Evolutionary conservation across 2,888 invertebrate genomes (phyloP).

Genomic region (Caenorhabditis sp.): DNA sequence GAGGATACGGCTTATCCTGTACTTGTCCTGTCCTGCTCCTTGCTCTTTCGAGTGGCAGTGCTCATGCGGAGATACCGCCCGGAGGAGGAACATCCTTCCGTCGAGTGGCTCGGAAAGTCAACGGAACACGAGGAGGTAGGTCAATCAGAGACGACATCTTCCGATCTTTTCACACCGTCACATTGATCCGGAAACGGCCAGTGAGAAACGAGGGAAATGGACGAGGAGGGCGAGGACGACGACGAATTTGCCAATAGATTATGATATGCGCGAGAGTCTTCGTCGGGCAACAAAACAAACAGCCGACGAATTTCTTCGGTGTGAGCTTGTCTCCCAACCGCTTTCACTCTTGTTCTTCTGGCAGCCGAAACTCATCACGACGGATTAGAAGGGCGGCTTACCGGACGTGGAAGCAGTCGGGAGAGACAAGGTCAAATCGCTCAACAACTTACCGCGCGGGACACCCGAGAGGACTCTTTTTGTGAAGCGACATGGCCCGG

Average conservation of each 20-base stretch:
- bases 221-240: constrained; percentile 5
- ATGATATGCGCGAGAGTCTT: constrained; percentile 41
- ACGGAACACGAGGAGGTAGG: constrained; percentile 14
- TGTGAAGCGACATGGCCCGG: constrained; percentile 16
- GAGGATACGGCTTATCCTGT: constrained; percentile 19
- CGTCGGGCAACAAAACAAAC: constrained; percentile 42
- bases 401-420: constrained; percentile 30
- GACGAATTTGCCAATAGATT: constrained; percentile 50
- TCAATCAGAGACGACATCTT: neutral
- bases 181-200: constrained; percentile 16
- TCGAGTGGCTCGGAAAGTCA: constrained; percentile 20
- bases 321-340: constrained; percentile 18
- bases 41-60: constrained; percentile 44
- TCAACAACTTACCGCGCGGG: constrained; percentile 29
- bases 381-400: constrained; percentile 44
- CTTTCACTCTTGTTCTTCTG: constrained; percentile 35
- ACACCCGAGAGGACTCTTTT: constrained; percentile 34
- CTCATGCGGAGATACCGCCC: constrained; percentile 26
- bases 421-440: constrained; percentile 45
- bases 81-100: neutral
- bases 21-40: constrained; percentile 44
- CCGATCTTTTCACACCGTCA: neutral
- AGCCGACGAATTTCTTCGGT: constrained; percentile 2
- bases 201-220: constrained; percentile 6
- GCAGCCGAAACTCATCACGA: constrained; percentile 49